A percentile compares a stretch with the other conserved stretches of the same genome.
phyloP scores from a whole-genome alignment of 2,797 vertebrate species.

The Leptatherina wallacei region DNA sequence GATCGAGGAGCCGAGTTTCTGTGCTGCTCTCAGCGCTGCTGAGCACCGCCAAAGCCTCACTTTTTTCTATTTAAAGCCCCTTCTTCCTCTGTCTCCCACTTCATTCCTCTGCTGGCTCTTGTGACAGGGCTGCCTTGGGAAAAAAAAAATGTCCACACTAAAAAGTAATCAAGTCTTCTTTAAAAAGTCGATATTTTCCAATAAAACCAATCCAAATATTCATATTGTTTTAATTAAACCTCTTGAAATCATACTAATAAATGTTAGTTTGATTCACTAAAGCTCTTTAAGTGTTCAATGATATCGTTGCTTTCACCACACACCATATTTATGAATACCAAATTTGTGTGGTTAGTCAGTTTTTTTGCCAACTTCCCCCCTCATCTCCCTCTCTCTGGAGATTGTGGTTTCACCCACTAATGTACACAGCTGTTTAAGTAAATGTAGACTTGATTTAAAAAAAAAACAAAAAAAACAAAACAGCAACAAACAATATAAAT shows the following conservation, averaged over 20 bases:
- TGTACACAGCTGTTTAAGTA: neutral
- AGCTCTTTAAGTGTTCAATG: neutral
- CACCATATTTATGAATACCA: conserved; percentile 10
- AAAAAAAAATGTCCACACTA: conserved; percentile 18
- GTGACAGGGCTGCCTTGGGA: conserved; percentile 10
- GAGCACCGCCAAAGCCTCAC: conserved; percentile 49
- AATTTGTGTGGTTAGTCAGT: neutral
- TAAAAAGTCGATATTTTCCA: conserved; percentile 8
- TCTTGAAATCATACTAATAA: conserved; percentile 9
- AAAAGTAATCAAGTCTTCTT: conserved; percentile 9
- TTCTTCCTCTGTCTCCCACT: conserved; percentile 31
- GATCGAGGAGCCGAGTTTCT: conserved; percentile 70
- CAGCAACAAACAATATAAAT: neutral
- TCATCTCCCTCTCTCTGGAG: neutral
- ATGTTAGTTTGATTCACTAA: conserved; percentile 9
- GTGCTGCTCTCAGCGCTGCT: conserved; percentile 68
- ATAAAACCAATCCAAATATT: neutral
- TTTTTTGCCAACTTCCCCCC: neutral
- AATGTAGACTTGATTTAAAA: neutral
- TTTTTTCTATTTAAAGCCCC: conserved; percentile 67
- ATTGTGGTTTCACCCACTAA: neutral
- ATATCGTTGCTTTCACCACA: conserved; percentile 9
- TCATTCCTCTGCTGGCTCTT: conserved; percentile 21
- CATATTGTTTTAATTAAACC: conserved; percentile 7
- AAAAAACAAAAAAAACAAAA: too few relatives aligned